These are phyloP conservation scores for Nomada flava DNA, from an alignment of 2,888 invertebrate species.

Conservation along the genomic window DNA sequence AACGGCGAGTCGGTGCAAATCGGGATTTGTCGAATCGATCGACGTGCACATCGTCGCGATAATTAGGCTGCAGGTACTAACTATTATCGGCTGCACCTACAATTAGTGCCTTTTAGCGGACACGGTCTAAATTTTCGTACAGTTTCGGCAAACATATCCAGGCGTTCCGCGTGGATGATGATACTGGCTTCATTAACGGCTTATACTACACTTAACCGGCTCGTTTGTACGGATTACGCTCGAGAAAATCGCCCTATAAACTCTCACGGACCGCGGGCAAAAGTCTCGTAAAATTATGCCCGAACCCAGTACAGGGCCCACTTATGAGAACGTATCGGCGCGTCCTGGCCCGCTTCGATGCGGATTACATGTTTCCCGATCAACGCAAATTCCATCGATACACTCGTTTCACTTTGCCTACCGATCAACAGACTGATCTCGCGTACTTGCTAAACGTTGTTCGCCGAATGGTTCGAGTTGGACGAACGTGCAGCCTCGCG, in stretches of 20 bases:
- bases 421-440: background rate
- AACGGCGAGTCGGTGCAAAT: conserved; percentile 37
- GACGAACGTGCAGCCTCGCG: background rate
- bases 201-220: conserved; percentile 63
- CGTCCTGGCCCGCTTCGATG: background rate
- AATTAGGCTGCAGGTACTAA: conserved; percentile 60
- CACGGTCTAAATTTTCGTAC: conserved; percentile 72
- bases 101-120: conserved; percentile 75
- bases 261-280: conserved; percentile 18
- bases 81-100: conserved; percentile 70
- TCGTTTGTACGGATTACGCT: conserved; percentile 64
- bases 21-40: conserved; percentile 60
- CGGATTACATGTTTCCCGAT: conserved; percentile 50
- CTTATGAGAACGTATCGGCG: conserved; percentile 32
- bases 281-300: conserved; percentile 69
- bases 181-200: conserved; percentile 66
- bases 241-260: conserved; percentile 61
- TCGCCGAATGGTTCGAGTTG: no score
- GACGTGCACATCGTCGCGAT: conserved; percentile 38
- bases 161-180: conserved; percentile 61
- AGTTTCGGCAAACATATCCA: conserved; percentile 69
- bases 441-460: conserved; percentile 19
- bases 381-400: conserved; percentile 30
- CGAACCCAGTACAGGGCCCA: conserved; percentile 17
- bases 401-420: conserved; percentile 23